Conservation (phyloP, 2,113 vertebrate species). For the Beaufortia kweichowensis region DNA sequence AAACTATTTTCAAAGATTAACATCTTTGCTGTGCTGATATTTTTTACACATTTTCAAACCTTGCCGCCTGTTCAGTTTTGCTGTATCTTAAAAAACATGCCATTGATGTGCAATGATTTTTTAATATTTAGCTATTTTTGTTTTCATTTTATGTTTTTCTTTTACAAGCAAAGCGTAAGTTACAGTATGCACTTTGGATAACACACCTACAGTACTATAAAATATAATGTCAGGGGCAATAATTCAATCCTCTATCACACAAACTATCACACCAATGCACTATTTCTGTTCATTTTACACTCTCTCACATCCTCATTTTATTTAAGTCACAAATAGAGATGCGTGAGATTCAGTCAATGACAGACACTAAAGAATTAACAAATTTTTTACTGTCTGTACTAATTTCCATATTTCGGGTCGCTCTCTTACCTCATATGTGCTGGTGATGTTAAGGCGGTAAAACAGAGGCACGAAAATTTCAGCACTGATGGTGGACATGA, state of each 20-base stretch:
- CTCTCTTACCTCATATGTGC: constrained; percentile 76
- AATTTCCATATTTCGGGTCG: background rate
- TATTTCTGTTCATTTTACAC: background rate
- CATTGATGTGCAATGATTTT: background rate
- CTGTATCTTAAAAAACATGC: background rate
- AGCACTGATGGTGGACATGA: constrained; percentile 74
- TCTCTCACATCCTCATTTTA: background rate
- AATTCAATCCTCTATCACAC: background rate
- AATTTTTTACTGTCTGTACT: background rate
- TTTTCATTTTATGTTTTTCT: background rate
- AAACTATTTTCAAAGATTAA: background rate
- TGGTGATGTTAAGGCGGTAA: constrained; percentile 77
- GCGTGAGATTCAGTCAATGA: background rate
- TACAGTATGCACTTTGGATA: constrained; percentile 10
- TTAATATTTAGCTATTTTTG: background rate
- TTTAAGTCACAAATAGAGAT: background rate
- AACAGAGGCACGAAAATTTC: constrained; percentile 80
- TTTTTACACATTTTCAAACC: background rate
- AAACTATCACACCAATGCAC: background rate
- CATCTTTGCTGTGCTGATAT: background rate
- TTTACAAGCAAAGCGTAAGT: background rate
- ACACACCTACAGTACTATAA: background rate
- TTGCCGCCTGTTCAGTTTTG: background rate
- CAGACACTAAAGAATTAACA: background rate
- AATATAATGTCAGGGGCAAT: background rate